Conservation (phyloP, 2,888 invertebrate species). For the Capitulum mitella region DNA sequence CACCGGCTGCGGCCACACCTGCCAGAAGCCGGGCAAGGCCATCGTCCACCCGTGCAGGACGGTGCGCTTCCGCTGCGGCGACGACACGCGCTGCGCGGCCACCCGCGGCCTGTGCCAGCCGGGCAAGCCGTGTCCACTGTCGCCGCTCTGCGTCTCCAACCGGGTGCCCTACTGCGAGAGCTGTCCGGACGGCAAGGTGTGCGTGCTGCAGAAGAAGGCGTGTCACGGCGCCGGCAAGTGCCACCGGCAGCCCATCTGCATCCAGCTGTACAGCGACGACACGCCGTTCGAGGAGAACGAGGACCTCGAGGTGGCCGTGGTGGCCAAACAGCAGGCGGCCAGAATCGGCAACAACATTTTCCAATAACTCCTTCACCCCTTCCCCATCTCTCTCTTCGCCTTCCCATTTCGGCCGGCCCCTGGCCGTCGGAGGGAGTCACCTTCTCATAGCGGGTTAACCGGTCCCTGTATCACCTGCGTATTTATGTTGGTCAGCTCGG, state of each 20-base stretch:
- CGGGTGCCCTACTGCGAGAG: neutral
- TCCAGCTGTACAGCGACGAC: conserved; percentile 10
- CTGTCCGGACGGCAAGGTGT: conserved; percentile 4
- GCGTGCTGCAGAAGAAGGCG: conserved; percentile 2
- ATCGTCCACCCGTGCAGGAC: conserved; percentile 15
- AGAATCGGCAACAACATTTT: neutral
- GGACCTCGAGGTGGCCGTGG: neutral
- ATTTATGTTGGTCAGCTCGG: neutral
- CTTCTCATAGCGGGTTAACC: too few species aligned
- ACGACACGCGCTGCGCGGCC: conserved; percentile 15
- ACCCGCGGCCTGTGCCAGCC: conserved; percentile 9
- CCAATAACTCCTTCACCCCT: too few species aligned
- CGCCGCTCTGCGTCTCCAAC: neutral
- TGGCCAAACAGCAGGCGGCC: neutral
- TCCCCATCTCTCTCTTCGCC: too few species aligned
- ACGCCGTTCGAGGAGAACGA: conserved; percentile 13
- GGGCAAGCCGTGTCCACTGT: neutral
- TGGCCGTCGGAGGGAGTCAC: too few species aligned
- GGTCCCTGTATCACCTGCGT: neutral
- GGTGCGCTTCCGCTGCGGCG: neutral
- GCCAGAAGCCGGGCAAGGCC: neutral
- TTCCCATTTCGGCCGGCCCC: too few species aligned
- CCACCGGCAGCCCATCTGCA: conserved; percentile 2
- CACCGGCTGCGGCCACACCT: conserved; percentile 11
- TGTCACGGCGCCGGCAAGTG: neutral